These are phyloP conservation scores for Ceryle rudis DNA, from an alignment of 2,797 vertebrate genomes.

Conservation along the genomic window DNA sequence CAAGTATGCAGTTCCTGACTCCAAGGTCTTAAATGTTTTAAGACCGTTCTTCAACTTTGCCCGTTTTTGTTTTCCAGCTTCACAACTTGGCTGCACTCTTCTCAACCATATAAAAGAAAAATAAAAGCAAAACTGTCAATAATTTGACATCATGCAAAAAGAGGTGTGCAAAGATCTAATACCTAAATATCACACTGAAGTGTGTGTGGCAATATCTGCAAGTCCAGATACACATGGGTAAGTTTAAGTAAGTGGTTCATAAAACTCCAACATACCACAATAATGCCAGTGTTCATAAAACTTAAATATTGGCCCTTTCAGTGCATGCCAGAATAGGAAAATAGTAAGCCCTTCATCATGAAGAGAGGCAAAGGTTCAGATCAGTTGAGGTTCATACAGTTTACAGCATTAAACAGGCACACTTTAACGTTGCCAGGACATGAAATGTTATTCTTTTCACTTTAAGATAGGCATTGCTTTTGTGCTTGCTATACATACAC, in stretches of 20 bases:
- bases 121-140: neutral
- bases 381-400: neutral
- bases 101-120: neutral
- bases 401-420: neutral
- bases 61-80: neutral
- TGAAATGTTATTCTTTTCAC: neutral
- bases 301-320: neutral
- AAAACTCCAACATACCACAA: neutral
- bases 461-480: neutral
- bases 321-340: neutral
- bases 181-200: neutral
- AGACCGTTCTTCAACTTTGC: neutral
- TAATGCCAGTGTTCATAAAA: neutral
- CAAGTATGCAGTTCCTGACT: neutral
- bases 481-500: neutral
- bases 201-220: neutral
- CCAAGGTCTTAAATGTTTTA: neutral
- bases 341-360: neutral
- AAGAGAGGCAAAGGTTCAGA: neutral
- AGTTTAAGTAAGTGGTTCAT: neutral
- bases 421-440: neutral
- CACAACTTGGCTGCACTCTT: neutral
- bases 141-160: neutral
- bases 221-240: neutral
- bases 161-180: neutral